Conservation (phyloP, 2,888 invertebrate species). For the Phalera bucephala region DNA sequence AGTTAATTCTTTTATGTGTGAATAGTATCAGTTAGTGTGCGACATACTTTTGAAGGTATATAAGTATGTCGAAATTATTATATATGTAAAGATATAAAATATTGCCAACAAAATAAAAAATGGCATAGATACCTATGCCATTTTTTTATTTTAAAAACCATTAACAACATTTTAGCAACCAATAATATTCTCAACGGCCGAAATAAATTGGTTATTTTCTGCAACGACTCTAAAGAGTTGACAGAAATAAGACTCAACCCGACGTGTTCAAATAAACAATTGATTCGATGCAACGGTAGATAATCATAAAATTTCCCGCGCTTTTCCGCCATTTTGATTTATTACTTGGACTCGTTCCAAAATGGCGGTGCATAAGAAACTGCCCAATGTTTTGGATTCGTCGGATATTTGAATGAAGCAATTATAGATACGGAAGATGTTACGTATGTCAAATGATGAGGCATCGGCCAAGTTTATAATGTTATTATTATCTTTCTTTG, state of each 20-base stretch:
- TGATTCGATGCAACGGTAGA: conserved; percentile 30
- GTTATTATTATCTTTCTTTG: not conserved
- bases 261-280: conserved; percentile 19
- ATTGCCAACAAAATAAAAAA: not conserved
- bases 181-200: conserved; percentile 9
- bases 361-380: conserved; percentile 26
- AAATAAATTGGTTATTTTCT: conserved; percentile 6
- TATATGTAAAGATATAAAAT: no score
- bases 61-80: no score
- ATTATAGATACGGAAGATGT: not conserved
- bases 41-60: no score
- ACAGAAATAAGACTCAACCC: conserved; percentile 31
- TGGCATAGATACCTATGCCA: no score
- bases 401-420: conserved; percentile 7
- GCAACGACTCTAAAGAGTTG: conserved; percentile 18
- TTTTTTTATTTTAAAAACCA: no score
- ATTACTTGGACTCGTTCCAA: conserved; percentile 68
- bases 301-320: conserved; percentile 65
- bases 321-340: conserved; percentile 72
- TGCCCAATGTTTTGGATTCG: conserved; percentile 30
- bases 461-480: not conserved
- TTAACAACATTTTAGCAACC: conserved; percentile 2
- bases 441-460: conserved; percentile 6
- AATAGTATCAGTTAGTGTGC: no score
- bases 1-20: no score